These are phyloP conservation scores for Phylloscopus trochiloides DNA, from an alignment of 2,113 vertebrate genomes.

Conservation along the genomic window DNA sequence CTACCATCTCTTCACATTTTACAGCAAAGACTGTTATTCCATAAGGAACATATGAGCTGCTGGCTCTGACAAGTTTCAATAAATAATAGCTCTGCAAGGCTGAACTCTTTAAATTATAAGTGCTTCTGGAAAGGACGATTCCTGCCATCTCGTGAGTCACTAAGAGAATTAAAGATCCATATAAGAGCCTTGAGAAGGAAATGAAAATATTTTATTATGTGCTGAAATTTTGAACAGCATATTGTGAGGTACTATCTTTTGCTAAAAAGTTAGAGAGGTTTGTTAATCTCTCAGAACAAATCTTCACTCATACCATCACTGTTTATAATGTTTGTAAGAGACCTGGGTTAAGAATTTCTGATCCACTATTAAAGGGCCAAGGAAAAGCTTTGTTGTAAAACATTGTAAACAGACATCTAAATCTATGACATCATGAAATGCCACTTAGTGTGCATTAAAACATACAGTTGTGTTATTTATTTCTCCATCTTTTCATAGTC, in stretches of 20 bases:
- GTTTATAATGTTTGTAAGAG: background rate
- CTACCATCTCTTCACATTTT: background rate
- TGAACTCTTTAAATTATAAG: background rate
- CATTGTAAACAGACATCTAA: background rate
- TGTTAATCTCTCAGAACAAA: background rate
- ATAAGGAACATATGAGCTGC: background rate
- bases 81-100: background rate
- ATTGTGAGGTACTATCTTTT: background rate
- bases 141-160: background rate
- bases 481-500: background rate
- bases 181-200: background rate
- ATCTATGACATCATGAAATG: background rate
- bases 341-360: background rate
- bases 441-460: background rate
- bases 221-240: background rate
- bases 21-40: background rate
- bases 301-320: background rate
- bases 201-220: constrained; percentile 10
- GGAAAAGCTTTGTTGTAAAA: background rate
- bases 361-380: background rate
- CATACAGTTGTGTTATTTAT: background rate
- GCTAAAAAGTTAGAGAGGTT: background rate
- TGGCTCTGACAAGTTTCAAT: background rate
- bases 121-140: background rate
- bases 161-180: background rate